phyloP scores from a whole-genome alignment of 2,888 invertebrate species.

The Oligia fasciuncula region DNA sequence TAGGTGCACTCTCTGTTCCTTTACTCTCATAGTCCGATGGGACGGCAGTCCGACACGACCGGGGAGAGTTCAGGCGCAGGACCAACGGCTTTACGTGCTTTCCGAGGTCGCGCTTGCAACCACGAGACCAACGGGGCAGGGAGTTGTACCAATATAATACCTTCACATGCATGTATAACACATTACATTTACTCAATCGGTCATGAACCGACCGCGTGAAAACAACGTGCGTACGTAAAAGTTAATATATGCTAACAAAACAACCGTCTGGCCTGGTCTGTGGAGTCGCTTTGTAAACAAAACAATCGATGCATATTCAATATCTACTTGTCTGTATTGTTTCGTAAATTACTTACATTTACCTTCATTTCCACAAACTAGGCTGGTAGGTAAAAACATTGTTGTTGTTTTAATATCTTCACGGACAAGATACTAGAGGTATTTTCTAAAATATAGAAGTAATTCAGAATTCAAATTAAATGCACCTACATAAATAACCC shows the following conservation, averaged over 20 bases:
- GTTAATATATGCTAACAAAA: slow-evolving; percentile 48
- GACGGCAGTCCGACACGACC: no score
- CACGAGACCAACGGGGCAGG: no score
- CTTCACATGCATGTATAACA: not conserved
- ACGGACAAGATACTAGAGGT: not conserved
- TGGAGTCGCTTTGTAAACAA: slow-evolving; percentile 32
- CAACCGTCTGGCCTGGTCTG: slow-evolving; percentile 26
- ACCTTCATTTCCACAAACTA: slow-evolving; percentile 1
- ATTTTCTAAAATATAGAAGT: no score
- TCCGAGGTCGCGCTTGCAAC: no score
- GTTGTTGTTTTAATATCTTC: not conserved
- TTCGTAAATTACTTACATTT: slow-evolving; percentile 30
- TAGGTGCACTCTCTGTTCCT: no score
- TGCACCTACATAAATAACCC: no score
- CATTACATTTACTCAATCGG: slow-evolving; percentile 1
- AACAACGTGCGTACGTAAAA: slow-evolving; percentile 31
- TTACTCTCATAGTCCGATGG: no score
- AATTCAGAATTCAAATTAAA: no score
- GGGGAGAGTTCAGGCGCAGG: no score
- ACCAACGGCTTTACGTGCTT: no score
- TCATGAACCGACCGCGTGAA: slow-evolving; percentile 43
- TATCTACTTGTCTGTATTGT: slow-evolving; percentile 23
- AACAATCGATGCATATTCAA: slow-evolving; percentile 41
- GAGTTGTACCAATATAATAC: not conserved
- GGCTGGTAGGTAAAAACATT: not conserved